Evolutionary conservation across 2,888 invertebrate species (phyloP).

Genomic region (Neoitamus cyanurus): DNA sequence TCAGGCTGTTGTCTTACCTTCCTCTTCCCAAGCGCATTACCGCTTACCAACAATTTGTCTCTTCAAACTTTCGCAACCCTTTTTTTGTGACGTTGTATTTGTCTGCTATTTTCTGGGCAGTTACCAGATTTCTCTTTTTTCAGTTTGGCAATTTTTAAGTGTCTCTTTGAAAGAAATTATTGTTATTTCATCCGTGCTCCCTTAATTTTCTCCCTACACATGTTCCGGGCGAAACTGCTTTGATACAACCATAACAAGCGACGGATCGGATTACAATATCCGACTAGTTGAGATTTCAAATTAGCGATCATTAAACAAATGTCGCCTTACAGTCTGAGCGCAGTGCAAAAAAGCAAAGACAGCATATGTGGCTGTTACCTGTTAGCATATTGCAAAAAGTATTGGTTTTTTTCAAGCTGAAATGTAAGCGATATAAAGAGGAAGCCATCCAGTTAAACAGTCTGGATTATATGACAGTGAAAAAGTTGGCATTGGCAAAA

Average conservation of each 20-base stretch:
- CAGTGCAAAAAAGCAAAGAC: not conserved
- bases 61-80: too few relatives aligned
- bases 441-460: constrained; percentile 59
- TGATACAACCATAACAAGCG: constrained; percentile 14
- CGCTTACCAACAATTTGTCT: too few relatives aligned
- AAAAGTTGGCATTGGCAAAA: constrained; percentile 38
- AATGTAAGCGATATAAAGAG: constrained; percentile 66
- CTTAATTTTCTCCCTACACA: not conserved
- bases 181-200: not conserved
- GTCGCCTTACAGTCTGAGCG: constrained; percentile 19
- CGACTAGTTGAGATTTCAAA: constrained; percentile 36
- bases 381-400: constrained; percentile 19
- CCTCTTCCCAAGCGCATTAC: too few relatives aligned
- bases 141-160: too few relatives aligned
- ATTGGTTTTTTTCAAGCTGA: constrained; percentile 36
- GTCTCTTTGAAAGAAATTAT: too few relatives aligned
- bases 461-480: constrained; percentile 14
- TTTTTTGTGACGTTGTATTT: too few relatives aligned
- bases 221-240: constrained; percentile 3
- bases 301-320: constrained; percentile 43
- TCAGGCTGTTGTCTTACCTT: too few relatives aligned
- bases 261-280: constrained; percentile 27
- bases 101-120: too few relatives aligned
- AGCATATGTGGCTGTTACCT: constrained; percentile 39
- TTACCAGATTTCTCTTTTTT: too few relatives aligned